These are phyloP conservation scores for Rotaria macrura DNA, from an alignment of 2,888 invertebrate genomes.

Conservation along the genomic window DNA sequence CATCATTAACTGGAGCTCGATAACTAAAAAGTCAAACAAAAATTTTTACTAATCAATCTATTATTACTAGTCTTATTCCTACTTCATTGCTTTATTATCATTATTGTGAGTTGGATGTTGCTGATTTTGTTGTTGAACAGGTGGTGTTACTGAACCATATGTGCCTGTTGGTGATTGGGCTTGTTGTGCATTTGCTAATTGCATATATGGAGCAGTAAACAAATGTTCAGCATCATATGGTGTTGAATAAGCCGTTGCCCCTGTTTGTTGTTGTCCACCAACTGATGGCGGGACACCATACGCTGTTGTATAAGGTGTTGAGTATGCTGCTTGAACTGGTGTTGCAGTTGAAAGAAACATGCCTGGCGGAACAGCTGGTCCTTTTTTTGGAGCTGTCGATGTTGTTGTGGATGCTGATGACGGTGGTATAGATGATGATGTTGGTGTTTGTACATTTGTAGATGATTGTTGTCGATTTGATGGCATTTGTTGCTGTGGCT, in stretches of 20 bases:
- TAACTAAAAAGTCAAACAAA: neutral
- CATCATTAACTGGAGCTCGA: neutral
- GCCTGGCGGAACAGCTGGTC: neutral
- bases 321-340: neutral
- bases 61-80: neutral
- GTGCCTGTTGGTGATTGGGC: neutral
- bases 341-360: neutral
- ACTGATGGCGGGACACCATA: neutral
- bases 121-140: slow-evolving; percentile 17
- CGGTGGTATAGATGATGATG: neutral
- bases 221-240: neutral
- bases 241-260: neutral
- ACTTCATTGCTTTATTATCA: neutral
- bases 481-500: neutral
- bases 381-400: neutral
- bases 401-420: neutral
- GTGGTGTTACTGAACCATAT: slow-evolving; percentile 7
- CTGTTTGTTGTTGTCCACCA: neutral
- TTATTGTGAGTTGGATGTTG: neutral
- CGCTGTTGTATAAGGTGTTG: neutral
- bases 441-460: neutral
- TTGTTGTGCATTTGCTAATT: neutral
- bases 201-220: neutral
- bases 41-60: too few relatives aligned
- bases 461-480: neutral